These are phyloP conservation scores for Bovichtus variegatus DNA, from an alignment of 2,797 vertebrate species.

Conservation along the genomic window DNA sequence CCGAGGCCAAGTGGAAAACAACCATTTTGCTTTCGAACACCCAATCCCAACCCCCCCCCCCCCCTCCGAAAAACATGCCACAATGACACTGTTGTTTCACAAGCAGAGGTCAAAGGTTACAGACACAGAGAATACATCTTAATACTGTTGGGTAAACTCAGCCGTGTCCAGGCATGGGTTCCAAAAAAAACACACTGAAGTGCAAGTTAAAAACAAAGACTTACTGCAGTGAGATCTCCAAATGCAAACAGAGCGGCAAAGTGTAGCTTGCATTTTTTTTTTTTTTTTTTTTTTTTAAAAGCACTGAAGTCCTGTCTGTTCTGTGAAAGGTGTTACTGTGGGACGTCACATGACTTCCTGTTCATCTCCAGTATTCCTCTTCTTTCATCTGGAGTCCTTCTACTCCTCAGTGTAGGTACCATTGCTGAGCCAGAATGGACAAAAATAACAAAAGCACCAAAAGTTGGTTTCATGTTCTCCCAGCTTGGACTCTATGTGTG, in stretches of 20 bases:
- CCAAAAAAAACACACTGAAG: constrained; percentile 71
- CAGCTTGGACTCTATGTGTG: constrained; percentile 36
- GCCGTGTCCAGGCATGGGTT: constrained; percentile 84
- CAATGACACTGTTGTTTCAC: constrained; percentile 91
- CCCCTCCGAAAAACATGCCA: constrained; percentile 89
- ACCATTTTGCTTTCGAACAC: constrained; percentile 69
- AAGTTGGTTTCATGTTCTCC: constrained; percentile 25
- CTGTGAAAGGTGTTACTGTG: constrained; percentile 51
- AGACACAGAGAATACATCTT: constrained; percentile 91
- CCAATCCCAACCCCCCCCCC: not conserved
- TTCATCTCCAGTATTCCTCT: constrained; percentile 43
- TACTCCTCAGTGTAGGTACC: constrained; percentile 42
- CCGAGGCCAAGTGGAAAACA: constrained; percentile 83
- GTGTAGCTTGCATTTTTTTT: constrained; percentile 59
- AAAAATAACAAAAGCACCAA: constrained; percentile 25
- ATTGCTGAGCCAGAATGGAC: constrained; percentile 15
- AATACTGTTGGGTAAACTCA: constrained; percentile 98
- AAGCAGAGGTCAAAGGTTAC: constrained; percentile 94
- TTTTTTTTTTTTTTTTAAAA: constrained; percentile 55
- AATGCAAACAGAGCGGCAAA: constrained; percentile 82
- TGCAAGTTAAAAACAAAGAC: constrained; percentile 83
- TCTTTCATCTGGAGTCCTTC: constrained; percentile 26
- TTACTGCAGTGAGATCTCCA: constrained; percentile 58
- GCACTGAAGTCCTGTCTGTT: constrained; percentile 82
- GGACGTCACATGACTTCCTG: constrained; percentile 67